Conservation (phyloP, 2,797 vertebrate species). For the Acipenser ruthenus region DNA sequence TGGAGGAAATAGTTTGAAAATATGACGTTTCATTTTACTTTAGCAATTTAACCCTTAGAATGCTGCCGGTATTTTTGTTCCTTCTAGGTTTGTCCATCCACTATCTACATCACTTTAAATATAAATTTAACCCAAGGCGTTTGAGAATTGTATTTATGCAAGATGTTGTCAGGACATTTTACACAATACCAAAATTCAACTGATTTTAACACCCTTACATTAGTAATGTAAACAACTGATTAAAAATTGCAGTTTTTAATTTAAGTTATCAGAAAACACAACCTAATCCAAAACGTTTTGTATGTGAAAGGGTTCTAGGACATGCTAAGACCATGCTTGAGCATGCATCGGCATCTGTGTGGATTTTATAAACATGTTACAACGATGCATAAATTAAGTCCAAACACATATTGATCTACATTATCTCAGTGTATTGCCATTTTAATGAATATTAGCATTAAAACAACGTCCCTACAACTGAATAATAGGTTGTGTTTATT, state of each 20-base stretch:
- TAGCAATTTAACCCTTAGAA: slow-evolving; percentile 10
- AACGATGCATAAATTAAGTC: too few species aligned
- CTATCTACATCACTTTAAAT: neutral
- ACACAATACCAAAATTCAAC: slow-evolving; percentile 1
- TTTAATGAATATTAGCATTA: too few species aligned
- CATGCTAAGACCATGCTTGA: too few species aligned
- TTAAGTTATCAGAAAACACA: too few species aligned
- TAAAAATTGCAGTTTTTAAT: neutral
- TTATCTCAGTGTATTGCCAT: too few species aligned
- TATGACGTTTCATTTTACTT: neutral
- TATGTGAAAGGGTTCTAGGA: too few species aligned
- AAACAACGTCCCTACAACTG: too few species aligned
- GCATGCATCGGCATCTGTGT: too few species aligned
- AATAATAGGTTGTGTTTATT: too few species aligned
- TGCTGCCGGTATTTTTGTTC: neutral
- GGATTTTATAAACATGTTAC: too few species aligned
- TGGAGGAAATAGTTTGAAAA: neutral
- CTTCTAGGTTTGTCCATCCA: neutral
- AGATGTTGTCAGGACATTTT: neutral
- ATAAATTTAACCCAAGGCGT: neutral
- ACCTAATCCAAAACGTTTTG: too few species aligned
- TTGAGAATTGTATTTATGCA: neutral
- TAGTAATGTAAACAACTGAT: neutral
- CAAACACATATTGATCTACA: too few species aligned
- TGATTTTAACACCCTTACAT: neutral